phyloP scores from a whole-genome alignment of 2,888 invertebrate species.

The Argynnis bischoffii region DNA sequence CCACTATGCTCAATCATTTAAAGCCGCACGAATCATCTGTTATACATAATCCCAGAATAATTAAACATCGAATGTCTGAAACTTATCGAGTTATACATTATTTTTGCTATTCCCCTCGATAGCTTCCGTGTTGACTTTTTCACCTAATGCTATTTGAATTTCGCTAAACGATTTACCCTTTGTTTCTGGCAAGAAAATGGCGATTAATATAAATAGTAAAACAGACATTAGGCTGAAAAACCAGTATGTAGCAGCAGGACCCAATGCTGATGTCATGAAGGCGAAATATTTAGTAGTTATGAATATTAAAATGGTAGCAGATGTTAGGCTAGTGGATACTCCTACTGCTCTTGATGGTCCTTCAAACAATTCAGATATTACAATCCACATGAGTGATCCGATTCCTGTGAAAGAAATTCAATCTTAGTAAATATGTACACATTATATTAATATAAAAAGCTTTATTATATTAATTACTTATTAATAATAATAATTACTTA shows the following conservation, averaged over 20 bases:
- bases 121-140: not conserved
- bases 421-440: too few relatives aligned
- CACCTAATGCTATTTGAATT: conserved; percentile 56
- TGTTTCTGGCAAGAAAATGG: conserved; percentile 62
- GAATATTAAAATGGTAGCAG: conserved; percentile 46
- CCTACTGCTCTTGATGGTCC: conserved; percentile 55
- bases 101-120: not conserved
- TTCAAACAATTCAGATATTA: conserved; percentile 61
- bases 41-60: too few relatives aligned
- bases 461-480: too few relatives aligned
- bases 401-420: conserved; percentile 51
- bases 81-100: not conserved
- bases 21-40: too few relatives aligned
- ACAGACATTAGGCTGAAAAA: conserved; percentile 50
- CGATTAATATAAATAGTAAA: conserved; percentile 46
- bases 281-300: conserved; percentile 57
- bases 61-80: not conserved
- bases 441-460: too few relatives aligned
- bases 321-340: conserved; percentile 42
- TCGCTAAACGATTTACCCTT: conserved; percentile 64
- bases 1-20: too few relatives aligned
- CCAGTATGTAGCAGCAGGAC: conserved; percentile 57
- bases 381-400: conserved; percentile 58
- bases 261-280: conserved; percentile 46
- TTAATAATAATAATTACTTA: too few relatives aligned